A percentile compares a stretch with the other conserved stretches of the same genome.
Evolutionary conservation across 2,797 vertebrate species (phyloP).

Genomic region (Craterocephalus amniculus): DNA sequence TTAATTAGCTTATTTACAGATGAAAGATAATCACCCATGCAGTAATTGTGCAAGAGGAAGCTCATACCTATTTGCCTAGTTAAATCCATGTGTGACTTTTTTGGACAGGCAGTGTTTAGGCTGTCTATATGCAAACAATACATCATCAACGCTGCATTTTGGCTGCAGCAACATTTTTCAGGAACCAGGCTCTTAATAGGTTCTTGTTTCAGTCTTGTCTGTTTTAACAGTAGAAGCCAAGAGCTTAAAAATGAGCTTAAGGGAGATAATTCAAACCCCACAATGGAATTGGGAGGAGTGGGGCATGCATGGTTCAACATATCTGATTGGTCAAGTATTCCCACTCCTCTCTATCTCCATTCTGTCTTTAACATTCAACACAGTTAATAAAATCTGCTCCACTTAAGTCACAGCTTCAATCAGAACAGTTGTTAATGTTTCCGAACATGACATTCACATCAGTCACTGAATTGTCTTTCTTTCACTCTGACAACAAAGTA

Average conservation of each 20-base stretch:
- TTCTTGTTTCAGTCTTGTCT: too few relatives aligned
- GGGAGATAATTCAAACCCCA: not conserved
- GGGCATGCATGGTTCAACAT: not conserved
- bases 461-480: not conserved
- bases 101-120: too few relatives aligned
- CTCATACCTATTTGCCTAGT: too few relatives aligned
- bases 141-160: not conserved
- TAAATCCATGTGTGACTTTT: too few relatives aligned
- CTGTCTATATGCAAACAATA: not conserved
- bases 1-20: too few relatives aligned
- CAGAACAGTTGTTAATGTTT: not conserved
- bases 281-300: not conserved
- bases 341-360: not conserved
- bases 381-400: not conserved
- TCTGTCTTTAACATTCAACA: not conserved
- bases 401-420: not conserved
- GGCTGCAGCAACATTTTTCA: not conserved
- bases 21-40: too few relatives aligned
- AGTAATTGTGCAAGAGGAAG: too few relatives aligned
- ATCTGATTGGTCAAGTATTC: not conserved
- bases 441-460: not conserved
- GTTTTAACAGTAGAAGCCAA: not conserved
- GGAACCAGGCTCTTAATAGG: too few relatives aligned
- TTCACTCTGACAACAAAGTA: not conserved
- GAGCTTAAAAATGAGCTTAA: not conserved